Conservation (phyloP, 2,113 vertebrate species). For the Amazona vittata region DNA sequence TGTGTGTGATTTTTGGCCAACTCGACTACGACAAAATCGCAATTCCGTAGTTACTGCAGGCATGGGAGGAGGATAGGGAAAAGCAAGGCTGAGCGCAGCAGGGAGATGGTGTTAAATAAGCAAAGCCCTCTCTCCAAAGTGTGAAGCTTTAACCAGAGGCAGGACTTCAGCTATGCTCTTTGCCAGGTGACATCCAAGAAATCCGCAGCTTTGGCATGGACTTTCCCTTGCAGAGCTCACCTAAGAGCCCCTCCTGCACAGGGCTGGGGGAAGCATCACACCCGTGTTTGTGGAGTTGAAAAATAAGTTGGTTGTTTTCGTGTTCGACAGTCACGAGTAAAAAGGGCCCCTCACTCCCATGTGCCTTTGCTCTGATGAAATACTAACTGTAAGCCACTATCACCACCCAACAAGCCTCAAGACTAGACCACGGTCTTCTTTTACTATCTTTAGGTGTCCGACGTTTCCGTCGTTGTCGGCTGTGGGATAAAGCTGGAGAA, state of each 20-base stretch:
- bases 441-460: no score
- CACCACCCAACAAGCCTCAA: not conserved
- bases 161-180: not conserved
- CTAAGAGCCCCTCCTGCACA: not conserved
- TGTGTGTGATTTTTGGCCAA: no score
- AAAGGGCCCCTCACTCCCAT: not conserved
- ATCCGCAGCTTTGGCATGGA: not conserved
- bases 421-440: no score
- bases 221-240: not conserved
- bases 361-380: not conserved
- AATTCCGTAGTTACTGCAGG: not conserved
- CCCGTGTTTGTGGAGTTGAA: accelerated
- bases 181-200: not conserved
- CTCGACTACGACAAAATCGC: not conserved
- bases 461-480: no score
- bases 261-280: not conserved
- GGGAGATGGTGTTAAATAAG: not conserved
- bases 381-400: not conserved
- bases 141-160: not conserved
- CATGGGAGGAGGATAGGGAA: not conserved
- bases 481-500: not conserved
- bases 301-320: no score
- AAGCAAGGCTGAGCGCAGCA: not conserved
- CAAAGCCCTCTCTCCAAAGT: not conserved
- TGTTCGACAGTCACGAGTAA: no score